Evolutionary conservation across 2,113 vertebrate genomes (phyloP), one percentile per base, ranked within the genome.

Genomic region (Chaetura pelagica): DNA sequence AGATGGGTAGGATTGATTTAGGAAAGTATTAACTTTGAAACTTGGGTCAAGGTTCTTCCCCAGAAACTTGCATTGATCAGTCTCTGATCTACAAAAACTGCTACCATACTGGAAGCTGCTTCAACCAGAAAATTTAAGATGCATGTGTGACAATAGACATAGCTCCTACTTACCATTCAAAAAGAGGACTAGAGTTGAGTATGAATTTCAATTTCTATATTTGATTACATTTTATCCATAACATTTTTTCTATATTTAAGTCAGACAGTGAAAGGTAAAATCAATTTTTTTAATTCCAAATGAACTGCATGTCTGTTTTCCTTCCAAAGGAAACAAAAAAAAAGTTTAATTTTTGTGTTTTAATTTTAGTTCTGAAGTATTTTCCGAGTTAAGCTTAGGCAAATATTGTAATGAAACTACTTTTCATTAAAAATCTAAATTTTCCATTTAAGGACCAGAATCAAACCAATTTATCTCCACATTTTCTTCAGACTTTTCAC

Each of bases 141-240:
- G 9, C 0, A 0, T n/a, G 5, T 68, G 26, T 81, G 19, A 61
- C 6, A 52, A 26, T 18, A 77, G 30, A 19, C 20, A 42, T 19
- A 78, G 32, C 6, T 77, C 15, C 19, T 71, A 71, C 38, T 17
- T 86, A 24, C 5, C 10, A 12, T 58, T 80, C 12, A 66, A 59
- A 40, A 83, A 55, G 16, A 86, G 20, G 12, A 52, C 8, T 35
- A 44, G 1, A 21, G 15, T 29, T 77, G 32, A 1, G 6, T 80
- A 32, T 13, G 5, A 55, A 48, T 55, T 80, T 34, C 11, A 81
- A 22, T 46, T 62, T 81, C 12, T 34, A 10, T 29, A 55, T 81
- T 61, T 49, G 71, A 80, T n/a, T n/a, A n/a, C 10, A 62, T 46
- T 21, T 66, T 21, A 66, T 35, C 40, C 83, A 44, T 49, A 75